Conservation (phyloP, 92 coral and sea anemone genomes). For the Porites lobata region DNA sequence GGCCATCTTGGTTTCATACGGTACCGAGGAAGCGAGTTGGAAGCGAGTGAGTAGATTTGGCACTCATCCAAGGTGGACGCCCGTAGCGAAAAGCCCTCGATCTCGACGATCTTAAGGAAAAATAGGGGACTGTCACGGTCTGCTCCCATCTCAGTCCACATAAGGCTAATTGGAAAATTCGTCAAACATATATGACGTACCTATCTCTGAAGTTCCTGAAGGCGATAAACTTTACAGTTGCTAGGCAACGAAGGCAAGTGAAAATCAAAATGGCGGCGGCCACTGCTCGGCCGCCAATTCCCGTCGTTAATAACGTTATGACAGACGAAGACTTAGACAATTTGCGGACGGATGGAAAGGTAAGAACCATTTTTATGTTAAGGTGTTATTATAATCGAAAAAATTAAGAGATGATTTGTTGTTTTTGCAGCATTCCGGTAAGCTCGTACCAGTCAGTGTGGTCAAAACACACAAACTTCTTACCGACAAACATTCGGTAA, state of each 20-base stretch:
- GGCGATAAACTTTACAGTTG: slow-evolving; percentile 5
- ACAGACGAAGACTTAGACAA: slow-evolving; percentile 82
- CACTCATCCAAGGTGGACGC: too few species aligned
- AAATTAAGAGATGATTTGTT: not conserved
- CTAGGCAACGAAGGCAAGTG: slow-evolving; percentile 19
- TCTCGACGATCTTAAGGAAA: too few species aligned
- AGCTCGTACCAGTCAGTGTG: slow-evolving; percentile 73
- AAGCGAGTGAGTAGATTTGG: too few species aligned
- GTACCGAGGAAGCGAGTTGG: too few species aligned
- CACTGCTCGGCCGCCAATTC: slow-evolving; percentile 80
- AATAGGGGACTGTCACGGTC: too few species aligned
- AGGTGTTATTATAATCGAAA: not conserved
- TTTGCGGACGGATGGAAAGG: slow-evolving; percentile 63
- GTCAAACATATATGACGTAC: too few species aligned
- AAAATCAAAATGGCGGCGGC: slow-evolving; percentile 89
- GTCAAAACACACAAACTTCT: slow-evolving; percentile 87
- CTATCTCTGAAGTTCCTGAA: too few species aligned
- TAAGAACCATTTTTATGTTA: not conserved
- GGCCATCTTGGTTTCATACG: too few species aligned
- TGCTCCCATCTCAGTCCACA: not conserved
- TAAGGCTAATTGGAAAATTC: too few species aligned
- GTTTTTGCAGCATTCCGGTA: slow-evolving; percentile 57
- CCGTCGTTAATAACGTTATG: slow-evolving; percentile 91
- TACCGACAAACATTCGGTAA: slow-evolving; percentile 94
- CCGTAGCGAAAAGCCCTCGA: too few species aligned